Evolutionary conservation across 2,113 vertebrate species (phyloP), one percentile per base, ranked within the genome.

Genomic region (Ctenomys sociabilis): DNA sequence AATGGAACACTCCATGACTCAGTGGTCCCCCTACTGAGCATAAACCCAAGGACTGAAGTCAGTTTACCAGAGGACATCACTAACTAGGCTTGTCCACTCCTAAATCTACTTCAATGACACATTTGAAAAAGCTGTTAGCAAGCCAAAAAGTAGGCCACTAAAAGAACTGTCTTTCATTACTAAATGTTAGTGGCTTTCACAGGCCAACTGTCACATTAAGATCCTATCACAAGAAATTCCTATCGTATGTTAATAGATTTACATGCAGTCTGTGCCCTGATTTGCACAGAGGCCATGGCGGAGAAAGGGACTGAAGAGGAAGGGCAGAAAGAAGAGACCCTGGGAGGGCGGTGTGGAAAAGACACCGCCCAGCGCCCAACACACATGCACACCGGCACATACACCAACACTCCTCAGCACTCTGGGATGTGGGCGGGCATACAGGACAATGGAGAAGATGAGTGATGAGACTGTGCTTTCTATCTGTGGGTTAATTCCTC

Each of bases 21-120:
- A 13, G 40, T 14, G 16, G 40, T 77, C 13, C 24, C 40, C 40
- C 73, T 77, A 77, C 40, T 45, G 40, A 30, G 43, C 32, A 63
- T 37, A 61, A 14, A 63, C 32, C 24, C 10, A 22, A 12, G 28
- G 63, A 66, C 22, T 32, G 17, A 64, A 85, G 13, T 8, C 24
- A 77, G 70, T 22, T 52, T 49, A 30, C 43, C 52, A 12, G 32
- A 32, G 57, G n/a, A 30, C 84, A n/a, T 11, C 77, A 54, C 52
- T 78, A 86, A 32, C 21, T 91, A 57, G 45, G 40, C n/a, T 32
- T 82, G 17, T 75, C 21, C 40, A 40, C 54, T 54, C 19, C 24
- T 82, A 75, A 91, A 89, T 22, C 11, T 70, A 52, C 35, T 90
- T 89, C 63, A 78, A 2, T 37, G 17, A 45, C 59, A 91, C 84